These are phyloP conservation scores for Callinectes sapidus DNA, from an alignment of 2,888 invertebrate genomes.

Conservation along the genomic window DNA sequence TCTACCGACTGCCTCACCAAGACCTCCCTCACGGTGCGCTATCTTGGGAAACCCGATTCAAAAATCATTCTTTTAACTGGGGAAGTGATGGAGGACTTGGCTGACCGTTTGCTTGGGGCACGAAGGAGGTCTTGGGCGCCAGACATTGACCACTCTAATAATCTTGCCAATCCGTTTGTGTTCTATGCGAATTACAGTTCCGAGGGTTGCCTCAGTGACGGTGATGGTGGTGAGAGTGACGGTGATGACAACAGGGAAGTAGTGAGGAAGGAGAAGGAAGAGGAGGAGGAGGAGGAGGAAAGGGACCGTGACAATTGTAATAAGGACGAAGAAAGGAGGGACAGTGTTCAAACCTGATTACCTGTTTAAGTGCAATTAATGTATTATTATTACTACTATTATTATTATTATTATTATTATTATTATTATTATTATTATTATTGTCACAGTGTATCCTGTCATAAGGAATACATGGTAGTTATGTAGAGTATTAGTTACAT, in stretches of 20 bases:
- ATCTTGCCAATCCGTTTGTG: constrained; percentile 93
- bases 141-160: constrained; percentile 88
- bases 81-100: constrained; percentile 86
- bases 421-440: too few species aligned
- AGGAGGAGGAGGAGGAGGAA: not conserved
- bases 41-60: constrained; percentile 81
- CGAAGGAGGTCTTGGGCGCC: constrained; percentile 82
- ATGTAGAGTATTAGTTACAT: too few species aligned
- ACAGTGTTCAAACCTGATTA: constrained; percentile 3
- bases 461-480: too few species aligned
- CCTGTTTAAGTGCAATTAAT: not conserved
- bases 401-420: not conserved
- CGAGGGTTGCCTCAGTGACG: constrained; percentile 75
- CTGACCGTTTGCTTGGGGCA: constrained; percentile 81
- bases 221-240: not conserved
- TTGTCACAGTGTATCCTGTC: not conserved
- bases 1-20: constrained; percentile 93
- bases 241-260: not conserved
- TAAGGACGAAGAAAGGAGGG: not conserved
- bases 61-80: constrained; percentile 92
- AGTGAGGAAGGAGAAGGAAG: not conserved
- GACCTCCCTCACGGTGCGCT: constrained; percentile 85
- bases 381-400: not conserved
- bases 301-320: not conserved
- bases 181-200: constrained; percentile 92